Percentiles rank a stretch among this genome's conserved stretches.
These are phyloP conservation scores for Agrenia bidenticulata DNA, from an alignment of 2,888 invertebrate genomes.

Conservation along the genomic window DNA sequence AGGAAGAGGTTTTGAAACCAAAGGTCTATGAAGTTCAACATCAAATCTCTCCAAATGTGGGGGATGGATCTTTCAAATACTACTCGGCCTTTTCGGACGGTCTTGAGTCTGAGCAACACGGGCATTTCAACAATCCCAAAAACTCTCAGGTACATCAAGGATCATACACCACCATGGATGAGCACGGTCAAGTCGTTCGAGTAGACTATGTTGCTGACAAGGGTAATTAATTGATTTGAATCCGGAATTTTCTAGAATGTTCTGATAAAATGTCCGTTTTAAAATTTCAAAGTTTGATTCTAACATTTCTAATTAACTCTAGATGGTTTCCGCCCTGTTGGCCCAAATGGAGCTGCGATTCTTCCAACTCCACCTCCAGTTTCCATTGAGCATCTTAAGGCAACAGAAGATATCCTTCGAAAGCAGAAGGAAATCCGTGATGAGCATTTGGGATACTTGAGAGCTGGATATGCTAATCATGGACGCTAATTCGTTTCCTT, in stretches of 20 bases:
- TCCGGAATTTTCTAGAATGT: too few relatives aligned
- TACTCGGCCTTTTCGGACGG: constrained; percentile 38
- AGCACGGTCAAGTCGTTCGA: constrained; percentile 38
- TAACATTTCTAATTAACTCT: not conserved
- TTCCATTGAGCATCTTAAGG: constrained; percentile 33
- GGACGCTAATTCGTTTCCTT: too few relatives aligned
- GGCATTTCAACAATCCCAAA: constrained; percentile 37
- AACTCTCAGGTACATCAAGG: constrained; percentile 41
- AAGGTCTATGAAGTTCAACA: constrained; percentile 39
- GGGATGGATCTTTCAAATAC: constrained; percentile 40
- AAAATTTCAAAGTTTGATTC: constrained; percentile 4
- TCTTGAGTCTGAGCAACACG: constrained; percentile 35
- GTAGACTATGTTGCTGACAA: constrained; percentile 43
- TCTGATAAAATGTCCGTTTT: too few relatives aligned
- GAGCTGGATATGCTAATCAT: constrained; percentile 34
- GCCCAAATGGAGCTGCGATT: constrained; percentile 16
- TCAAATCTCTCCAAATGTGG: constrained; percentile 41
- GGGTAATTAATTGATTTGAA: constrained; percentile 20
- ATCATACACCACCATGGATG: constrained; percentile 43
- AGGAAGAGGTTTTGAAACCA: constrained; percentile 22
- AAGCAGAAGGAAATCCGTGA: constrained; percentile 35
- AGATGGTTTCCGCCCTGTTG: constrained; percentile 39
- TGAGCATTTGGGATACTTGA: constrained; percentile 35
- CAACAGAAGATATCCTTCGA: constrained; percentile 34
- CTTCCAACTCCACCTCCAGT: constrained; percentile 32